Conservation (phyloP, 2,113 vertebrate species). For the Otus sunia region DNA sequence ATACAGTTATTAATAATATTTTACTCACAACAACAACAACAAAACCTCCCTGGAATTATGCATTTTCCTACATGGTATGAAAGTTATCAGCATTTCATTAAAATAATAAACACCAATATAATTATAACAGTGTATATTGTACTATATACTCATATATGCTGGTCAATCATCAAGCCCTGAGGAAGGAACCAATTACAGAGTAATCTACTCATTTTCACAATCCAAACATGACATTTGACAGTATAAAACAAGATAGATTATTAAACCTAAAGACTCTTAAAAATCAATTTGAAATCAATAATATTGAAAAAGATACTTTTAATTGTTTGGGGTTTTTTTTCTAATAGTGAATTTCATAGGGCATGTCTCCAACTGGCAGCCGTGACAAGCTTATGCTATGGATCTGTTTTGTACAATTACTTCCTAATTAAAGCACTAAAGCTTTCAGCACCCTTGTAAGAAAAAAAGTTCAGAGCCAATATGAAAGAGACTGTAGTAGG, state of each 20-base stretch:
- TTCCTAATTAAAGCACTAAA: constrained; percentile 13
- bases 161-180: neutral
- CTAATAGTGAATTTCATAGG: neutral
- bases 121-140: neutral
- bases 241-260: neutral
- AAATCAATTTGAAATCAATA: neutral
- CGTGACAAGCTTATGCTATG: neutral
- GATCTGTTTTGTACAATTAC: neutral
- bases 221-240: neutral
- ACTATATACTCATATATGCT: neutral
- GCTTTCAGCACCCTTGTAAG: constrained; percentile 3
- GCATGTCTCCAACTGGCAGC: neutral
- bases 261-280: neutral
- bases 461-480: neutral
- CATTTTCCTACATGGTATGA: neutral
- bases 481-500: neutral
- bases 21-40: neutral
- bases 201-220: neutral
- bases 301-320: neutral
- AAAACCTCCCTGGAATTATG: neutral
- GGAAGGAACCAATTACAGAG: neutral
- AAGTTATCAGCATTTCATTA: neutral
- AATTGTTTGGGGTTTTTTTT: neutral
- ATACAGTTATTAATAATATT: neutral
- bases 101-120: neutral